Evolutionary conservation across 2,797 vertebrate genomes (phyloP), one percentile per base, ranked within the genome.

Genomic region (Cyprinella venusta): DNA sequence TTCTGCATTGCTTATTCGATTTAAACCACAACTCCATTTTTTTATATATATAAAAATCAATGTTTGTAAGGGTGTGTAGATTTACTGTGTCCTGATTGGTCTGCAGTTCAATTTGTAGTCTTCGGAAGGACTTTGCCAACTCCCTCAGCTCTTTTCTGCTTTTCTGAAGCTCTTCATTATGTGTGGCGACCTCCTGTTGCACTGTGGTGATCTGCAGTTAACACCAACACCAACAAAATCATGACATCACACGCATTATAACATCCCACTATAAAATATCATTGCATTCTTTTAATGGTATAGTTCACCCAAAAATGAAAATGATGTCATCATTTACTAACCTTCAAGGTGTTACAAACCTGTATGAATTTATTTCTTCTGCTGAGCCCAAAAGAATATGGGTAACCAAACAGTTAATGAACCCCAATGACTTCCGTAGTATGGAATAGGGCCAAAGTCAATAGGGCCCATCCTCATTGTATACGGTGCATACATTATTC

Each of bases 31-130:
- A 76, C 33, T 61, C 56, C 12, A 2, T 42, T 36, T 19, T 78
- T 65, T 65, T 16, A n/a, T 21, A 30, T n/a, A 33, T 21, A 16
- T 56, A 16, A 40, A 80, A 19, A 45, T 40, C 8, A 21, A 52
- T 69, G n/a, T 76, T 18, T 75, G 10, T 40, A 71, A 48, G 12
- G 80, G 71, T 45, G 56, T 48, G n/a, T n/a, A 61, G 40, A 59
- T 87, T 4, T 91, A 94, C 94, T 92, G 90, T 93, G 90, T 89
- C 94, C 30, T 90, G 1, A 59, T 90, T 59, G 21, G 91, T 91
- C 88, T 94, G 92, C 75, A 93, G 92, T 71, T 95, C 94, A 80
- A 94, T 94, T 89, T 95, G 88, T 24, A 95, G 88, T 65, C 76
- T 94, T 87, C 94, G 92, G 16, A 94, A 78, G 16, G 68, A 89